Base-by-base conservation (phyloP, 2,113 vertebrate species). In the Rattus rattus region DNA sequence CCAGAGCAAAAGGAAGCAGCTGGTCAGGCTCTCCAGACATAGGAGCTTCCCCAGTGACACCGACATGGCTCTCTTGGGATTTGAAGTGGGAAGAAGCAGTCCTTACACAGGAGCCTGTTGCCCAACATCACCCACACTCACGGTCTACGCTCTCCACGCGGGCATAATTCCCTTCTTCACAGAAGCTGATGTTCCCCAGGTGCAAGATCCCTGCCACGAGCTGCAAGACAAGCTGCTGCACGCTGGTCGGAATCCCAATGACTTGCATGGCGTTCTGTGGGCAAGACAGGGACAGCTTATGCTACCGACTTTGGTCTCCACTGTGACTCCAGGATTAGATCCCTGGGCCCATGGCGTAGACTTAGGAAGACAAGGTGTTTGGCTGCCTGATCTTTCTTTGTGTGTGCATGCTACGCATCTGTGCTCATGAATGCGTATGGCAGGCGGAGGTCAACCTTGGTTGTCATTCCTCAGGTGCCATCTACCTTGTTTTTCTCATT, bases 241-340 rank as follows among this genome's bases (percentile, higher is more conserved):
- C 80, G 4, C 98, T 98, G 0, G 97, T 87, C 0, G 99, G 81
- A 98, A 99, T 99, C 61, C 99, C 99, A 0, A 99, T 99, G 79
- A 99, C 99, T 86, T 99, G 99, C 99, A 99, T 99, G 97, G 99
- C 99, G 0, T 99, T 99, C 99, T 99, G 97, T 36, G 83, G 93
- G 19, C 0, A 12, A 36, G 69, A 1, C 0, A 0, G 24, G 72
- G 43, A 26, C 72, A 69, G 39, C 47, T 61, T 92, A 54, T n/a
- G 69, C 39, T 20, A 2, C 5, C 0, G 7, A 11, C 28, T 47
- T 30, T 0, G 12, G 54, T 43, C 61, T 56, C 47, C 13, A 9
- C 28, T 39, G 16, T 4, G 5, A 7, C 52, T 7, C 39, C 13
- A 0, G 7, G 11, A 11, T 52, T 10, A 52, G 70, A 65, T 33